phyloP scores from a whole-genome alignment of 2,888 invertebrate species.

The Lithosia quadra region DNA sequence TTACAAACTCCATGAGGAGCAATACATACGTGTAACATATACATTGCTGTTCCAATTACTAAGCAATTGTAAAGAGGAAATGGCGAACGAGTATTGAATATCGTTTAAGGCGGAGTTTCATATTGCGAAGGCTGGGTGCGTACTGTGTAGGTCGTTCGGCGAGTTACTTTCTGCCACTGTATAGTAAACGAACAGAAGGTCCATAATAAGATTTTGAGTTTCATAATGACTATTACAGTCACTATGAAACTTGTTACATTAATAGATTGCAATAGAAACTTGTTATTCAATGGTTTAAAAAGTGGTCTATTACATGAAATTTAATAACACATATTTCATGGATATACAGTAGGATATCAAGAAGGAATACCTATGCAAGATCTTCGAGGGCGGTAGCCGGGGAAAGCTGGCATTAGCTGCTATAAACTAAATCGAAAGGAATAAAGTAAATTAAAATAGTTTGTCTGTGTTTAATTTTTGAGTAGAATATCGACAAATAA shows the following conservation, averaged over 20 bases:
- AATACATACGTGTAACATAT: constrained; percentile 23
- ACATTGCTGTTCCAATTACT: constrained; percentile 49
- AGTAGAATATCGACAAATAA: no score
- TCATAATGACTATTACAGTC: neutral
- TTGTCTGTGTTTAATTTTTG: no score
- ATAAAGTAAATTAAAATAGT: no score
- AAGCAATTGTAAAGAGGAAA: constrained; percentile 36
- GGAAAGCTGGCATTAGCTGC: no score
- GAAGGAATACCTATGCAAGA: no score
- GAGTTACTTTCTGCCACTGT: constrained; percentile 35
- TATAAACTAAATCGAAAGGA: no score
- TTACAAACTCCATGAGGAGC: neutral
- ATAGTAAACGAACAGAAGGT: constrained; percentile 30
- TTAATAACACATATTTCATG: no score
- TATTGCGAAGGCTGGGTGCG: constrained; percentile 47
- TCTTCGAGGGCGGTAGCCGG: no score
- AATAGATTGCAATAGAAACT: no score
- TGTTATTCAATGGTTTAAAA: no score
- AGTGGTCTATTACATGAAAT: neutral
- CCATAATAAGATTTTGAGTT: neutral
- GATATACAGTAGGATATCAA: no score
- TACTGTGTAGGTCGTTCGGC: constrained; percentile 42
- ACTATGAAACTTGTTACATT: no score
- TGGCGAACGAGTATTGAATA: constrained; percentile 50
- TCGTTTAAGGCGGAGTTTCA: constrained; percentile 41